phyloP scores from a whole-genome alignment of 2,113 vertebrate genomes.

The Microtus pennsylvanicus region DNA sequence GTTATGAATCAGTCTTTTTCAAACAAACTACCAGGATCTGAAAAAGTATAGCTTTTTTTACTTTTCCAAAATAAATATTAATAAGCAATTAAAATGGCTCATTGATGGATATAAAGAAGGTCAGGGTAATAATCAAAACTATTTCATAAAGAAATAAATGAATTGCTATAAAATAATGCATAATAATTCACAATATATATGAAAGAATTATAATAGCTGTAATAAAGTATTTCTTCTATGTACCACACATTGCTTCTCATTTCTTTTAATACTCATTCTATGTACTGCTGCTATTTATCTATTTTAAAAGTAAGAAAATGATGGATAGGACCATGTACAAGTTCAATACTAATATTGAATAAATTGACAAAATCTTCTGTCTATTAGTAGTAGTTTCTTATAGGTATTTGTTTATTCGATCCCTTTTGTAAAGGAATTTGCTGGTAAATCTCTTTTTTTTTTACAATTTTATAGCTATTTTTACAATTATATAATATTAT shows the following conservation, averaged over 20 bases:
- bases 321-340: not conserved
- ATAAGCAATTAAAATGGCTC: fast-evolving
- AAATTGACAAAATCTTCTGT: not conserved
- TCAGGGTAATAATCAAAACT: not conserved
- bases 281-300: not conserved
- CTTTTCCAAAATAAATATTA: not conserved
- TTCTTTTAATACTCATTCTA: not conserved
- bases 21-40: not conserved
- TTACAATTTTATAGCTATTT: not conserved
- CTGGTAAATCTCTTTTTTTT: not conserved
- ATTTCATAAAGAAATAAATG: not conserved
- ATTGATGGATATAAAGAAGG: not conserved
- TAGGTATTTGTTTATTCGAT: not conserved
- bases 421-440: fast-evolving
- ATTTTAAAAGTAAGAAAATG: not conserved
- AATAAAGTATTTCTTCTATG: not conserved
- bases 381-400: not conserved
- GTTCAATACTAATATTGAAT: not conserved
- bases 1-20: not conserved
- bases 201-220: not conserved
- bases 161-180: not conserved
- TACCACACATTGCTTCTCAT: too few relatives aligned
- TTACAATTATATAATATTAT: too few relatives aligned
- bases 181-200: not conserved
- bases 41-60: not conserved